Conservation (phyloP, 2,888 invertebrate genomes). For the Zaprionus bogoriensis region DNA sequence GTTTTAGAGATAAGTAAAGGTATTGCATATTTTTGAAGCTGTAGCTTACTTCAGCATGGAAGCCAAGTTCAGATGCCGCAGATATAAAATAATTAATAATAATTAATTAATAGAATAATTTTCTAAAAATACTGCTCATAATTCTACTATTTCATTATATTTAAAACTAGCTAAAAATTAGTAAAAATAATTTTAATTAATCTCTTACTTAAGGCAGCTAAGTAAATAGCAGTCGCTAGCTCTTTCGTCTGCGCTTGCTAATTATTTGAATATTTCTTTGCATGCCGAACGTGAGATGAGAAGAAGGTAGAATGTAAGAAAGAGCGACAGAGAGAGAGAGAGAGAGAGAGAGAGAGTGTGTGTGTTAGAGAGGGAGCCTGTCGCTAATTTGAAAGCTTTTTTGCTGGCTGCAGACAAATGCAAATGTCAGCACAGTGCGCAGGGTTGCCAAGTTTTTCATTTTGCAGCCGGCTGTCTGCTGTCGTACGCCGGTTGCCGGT, state of each 20-base stretch:
- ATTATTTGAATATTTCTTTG: slow-evolving; percentile 70
- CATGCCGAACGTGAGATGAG: not conserved
- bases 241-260: no score
- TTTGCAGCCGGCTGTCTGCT: slow-evolving; percentile 26
- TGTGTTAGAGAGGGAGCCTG: slow-evolving; percentile 24
- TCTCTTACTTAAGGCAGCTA: not conserved
- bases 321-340: not conserved
- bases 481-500: no score
- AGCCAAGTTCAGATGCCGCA: no score
- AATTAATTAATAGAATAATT: not conserved
- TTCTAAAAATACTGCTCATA: not conserved
- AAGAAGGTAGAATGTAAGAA: not conserved
- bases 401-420: slow-evolving; percentile 61
- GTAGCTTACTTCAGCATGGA: no score
- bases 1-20: no score
- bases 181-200: not conserved
- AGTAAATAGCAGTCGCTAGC: no score
- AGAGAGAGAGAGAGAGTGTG: not conserved
- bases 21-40: no score
- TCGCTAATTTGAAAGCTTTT: slow-evolving; percentile 74
- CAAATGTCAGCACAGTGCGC: slow-evolving; percentile 64
- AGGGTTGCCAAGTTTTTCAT: slow-evolving; percentile 62
- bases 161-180: not conserved
- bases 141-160: not conserved
- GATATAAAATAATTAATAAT: not conserved